Evolutionary conservation across 2,888 invertebrate genomes (phyloP).

Genomic region (Perdita meconis): DNA sequence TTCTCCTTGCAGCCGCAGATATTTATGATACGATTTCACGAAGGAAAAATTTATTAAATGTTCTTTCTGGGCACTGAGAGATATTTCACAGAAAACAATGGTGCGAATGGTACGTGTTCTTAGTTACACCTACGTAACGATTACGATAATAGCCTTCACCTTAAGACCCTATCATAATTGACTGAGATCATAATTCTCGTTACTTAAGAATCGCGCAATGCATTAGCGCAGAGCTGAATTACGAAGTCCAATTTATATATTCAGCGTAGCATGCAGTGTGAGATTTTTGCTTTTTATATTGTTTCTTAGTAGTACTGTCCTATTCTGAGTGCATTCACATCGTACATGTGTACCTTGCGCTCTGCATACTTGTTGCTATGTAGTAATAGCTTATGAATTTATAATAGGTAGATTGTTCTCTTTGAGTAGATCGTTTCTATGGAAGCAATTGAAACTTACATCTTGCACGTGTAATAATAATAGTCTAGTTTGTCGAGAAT

Average conservation of each 20-base stretch:
- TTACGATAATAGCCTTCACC: constrained; percentile 51
- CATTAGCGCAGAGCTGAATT: constrained; percentile 10
- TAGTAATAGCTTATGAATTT: no score
- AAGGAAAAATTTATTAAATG: constrained; percentile 27
- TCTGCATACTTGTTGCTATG: no score
- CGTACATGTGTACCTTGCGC: no score
- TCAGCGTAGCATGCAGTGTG: no score
- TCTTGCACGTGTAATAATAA: no score
- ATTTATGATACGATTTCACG: neutral
- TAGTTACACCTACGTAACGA: constrained; percentile 45
- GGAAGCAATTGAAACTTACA: neutral
- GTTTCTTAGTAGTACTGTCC: no score
- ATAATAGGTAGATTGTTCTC: no score
- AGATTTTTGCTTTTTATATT: no score
- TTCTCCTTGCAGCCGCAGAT: no score
- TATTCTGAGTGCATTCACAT: no score
- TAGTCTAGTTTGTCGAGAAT: neutral
- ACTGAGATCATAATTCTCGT: constrained; percentile 41
- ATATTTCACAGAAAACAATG: constrained; percentile 15
- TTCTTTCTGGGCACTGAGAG: neutral
- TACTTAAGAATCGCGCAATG: constrained; percentile 38
- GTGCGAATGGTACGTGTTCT: constrained; percentile 39
- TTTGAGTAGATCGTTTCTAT: constrained; percentile 16
- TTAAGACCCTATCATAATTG: constrained; percentile 39
- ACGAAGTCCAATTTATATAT: constrained; percentile 21